A percentile compares a stretch with the other conserved stretches of the same genome.
Conservation (phyloP, 2,797 vertebrate genomes). For the Rhynchotus rufescens region DNA sequence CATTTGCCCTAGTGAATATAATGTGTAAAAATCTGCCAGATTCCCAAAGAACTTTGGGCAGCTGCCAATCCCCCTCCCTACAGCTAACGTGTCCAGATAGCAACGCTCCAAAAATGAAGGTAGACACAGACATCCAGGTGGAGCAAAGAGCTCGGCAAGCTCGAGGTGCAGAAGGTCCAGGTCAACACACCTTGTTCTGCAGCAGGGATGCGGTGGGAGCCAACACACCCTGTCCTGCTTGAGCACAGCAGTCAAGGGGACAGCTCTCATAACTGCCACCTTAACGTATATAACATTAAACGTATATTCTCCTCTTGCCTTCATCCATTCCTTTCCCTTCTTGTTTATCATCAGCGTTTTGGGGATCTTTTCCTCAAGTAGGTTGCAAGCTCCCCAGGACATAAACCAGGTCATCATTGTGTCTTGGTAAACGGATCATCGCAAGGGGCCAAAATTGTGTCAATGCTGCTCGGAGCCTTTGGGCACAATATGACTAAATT, state of each 20-base stretch:
- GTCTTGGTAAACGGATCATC: constrained; percentile 53
- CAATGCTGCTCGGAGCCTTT: constrained; percentile 40
- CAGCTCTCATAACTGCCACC: neutral
- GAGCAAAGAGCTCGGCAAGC: neutral
- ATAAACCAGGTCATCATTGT: constrained; percentile 64
- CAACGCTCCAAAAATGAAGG: neutral
- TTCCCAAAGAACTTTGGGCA: neutral
- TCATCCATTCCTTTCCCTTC: neutral
- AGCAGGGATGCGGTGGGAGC: rapidly evolving
- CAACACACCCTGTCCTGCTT: neutral
- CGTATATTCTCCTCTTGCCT: neutral
- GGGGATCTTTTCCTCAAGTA: constrained; percentile 22
- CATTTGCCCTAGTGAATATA: neutral
- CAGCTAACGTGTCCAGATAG: neutral
- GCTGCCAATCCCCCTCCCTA: neutral
- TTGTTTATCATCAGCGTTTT: constrained; percentile 37
- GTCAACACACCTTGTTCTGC: neutral
- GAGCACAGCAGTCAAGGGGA: neutral
- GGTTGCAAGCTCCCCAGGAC: constrained; percentile 35
- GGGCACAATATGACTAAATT: constrained; percentile 67
- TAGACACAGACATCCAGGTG: neutral
- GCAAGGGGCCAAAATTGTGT: constrained; percentile 43
- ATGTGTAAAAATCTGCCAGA: neutral
- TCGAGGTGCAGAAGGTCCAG: neutral
- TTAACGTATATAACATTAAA: neutral